Base-by-base conservation (phyloP, 2,797 vertebrate species). In the Enteromius mattozi region DNA sequence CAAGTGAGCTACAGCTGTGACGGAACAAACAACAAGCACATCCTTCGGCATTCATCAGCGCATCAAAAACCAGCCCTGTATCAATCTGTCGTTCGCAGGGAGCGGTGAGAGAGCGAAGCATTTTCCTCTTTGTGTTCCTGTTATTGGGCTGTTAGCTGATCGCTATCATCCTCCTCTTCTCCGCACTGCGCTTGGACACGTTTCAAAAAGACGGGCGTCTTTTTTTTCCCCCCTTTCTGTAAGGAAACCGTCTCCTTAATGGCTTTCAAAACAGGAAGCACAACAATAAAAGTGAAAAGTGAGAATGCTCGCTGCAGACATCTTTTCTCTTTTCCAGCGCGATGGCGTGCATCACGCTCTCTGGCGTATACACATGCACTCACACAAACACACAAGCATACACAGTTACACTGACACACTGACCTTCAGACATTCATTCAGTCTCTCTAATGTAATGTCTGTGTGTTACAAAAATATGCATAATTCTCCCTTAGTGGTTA, bases 181-280 rank as follows among this genome's bases (percentile, higher is more conserved):
- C 92, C 90, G 92, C 92, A 92, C 94, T 92, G 93, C 78, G 92
- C 93, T 95, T 95, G 94, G 94, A 95, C 94, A 94, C 88, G 93
- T 95, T 96, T 95, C 95, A 95, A 96, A 95, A 95, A 94, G 92
- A 88, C 89, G 88, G 89, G 91, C 90, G 61, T 80, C 82, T 83
- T 82, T 80, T 92, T 94, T 94, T 93, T 92, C 91, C 91, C 93
- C 93, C 92, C 93, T 93, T 91, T 92, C 93, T 94, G 93, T 93
- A 93, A 95, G 94, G 94, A 95, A 95, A 94, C 93, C 93, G 93
- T 93, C 93, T 94, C 93, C 94, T 95, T 95, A 95, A 95, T 95
- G 93, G 93, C 92, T 96, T 95, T 96, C 94, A 95, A 95, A 95
- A 95, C 95, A 95, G 95, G 95, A 95, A 95, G 92, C 91, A 88